phyloP scores from a whole-genome alignment of 2,113 vertebrate genomes.

The Suricata suricatta region DNA sequence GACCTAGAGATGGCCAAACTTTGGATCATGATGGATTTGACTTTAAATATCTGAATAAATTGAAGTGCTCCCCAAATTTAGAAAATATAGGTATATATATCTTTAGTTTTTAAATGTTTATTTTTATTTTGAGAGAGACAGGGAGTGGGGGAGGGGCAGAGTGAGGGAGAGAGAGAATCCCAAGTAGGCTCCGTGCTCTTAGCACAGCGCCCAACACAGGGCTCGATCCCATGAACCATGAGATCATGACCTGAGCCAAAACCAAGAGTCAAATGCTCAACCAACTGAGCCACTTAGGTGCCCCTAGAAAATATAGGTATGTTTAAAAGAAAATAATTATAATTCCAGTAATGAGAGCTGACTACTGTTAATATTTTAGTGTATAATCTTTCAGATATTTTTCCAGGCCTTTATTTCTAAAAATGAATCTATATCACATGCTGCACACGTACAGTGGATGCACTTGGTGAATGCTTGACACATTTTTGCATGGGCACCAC shows the following conservation, averaged over 20 bases:
- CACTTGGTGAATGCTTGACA: background rate
- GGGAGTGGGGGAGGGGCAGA: too few relatives aligned
- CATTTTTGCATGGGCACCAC: background rate
- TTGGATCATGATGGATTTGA: background rate
- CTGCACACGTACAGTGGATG: background rate
- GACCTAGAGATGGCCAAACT: background rate
- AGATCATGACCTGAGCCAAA: too few relatives aligned
- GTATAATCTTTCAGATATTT: background rate
- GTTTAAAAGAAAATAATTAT: background rate
- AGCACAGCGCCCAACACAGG: too few relatives aligned
- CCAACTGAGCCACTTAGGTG: too few relatives aligned
- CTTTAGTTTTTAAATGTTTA: too few relatives aligned
- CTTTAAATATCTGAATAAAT: background rate
- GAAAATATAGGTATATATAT: slow-evolving; percentile 16
- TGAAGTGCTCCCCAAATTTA: background rate
- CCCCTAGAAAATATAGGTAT: background rate
- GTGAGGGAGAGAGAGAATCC: too few relatives aligned
- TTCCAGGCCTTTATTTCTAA: background rate
- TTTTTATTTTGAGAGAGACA: too few relatives aligned
- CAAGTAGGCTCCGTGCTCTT: too few relatives aligned
- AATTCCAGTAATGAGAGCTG: background rate
- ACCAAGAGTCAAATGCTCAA: too few relatives aligned
- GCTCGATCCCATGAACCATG: too few relatives aligned
- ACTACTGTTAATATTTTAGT: background rate
- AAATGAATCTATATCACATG: background rate